Conservation (phyloP, 1,140 invertebrate species). For the Philaenus spumarius region DNA sequence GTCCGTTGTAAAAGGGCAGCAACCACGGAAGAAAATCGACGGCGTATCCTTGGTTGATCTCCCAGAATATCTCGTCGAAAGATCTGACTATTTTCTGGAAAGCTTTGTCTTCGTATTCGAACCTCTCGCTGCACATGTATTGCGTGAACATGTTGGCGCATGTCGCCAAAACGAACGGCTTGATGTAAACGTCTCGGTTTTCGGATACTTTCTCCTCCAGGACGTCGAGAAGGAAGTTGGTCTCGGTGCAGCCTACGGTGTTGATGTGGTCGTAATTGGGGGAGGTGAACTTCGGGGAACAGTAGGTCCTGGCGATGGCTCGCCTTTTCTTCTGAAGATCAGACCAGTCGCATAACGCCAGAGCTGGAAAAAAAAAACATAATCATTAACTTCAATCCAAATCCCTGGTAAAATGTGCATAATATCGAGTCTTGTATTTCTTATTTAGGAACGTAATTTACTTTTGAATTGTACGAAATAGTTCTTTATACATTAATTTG, state of each 20-base stretch:
- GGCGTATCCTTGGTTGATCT: constrained; percentile 81
- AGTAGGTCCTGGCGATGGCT: constrained; percentile 65
- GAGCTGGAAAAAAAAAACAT: constrained; percentile 56
- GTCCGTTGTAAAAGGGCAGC: constrained; percentile 58
- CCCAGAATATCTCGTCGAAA: constrained; percentile 83
- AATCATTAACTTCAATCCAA: too few species aligned
- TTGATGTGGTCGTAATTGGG: constrained; percentile 59
- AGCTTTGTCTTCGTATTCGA: constrained; percentile 54
- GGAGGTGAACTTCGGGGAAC: constrained; percentile 65
- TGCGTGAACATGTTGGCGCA: constrained; percentile 76
- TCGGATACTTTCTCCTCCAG: neutral
- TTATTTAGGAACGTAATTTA: too few species aligned
- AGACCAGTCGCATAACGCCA: constrained; percentile 81
- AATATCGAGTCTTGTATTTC: too few species aligned
- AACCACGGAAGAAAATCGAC: constrained; percentile 82
- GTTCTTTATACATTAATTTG: too few species aligned
- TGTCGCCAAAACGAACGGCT: constrained; percentile 56
- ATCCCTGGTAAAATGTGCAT: too few species aligned
- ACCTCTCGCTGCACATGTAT: constrained; percentile 74
- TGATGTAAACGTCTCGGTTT: constrained; percentile 40
- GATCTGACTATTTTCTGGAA: constrained; percentile 58
- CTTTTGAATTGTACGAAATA: too few species aligned
- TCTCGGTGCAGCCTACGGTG: constrained; percentile 25
- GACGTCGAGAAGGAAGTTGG: constrained; percentile 13
- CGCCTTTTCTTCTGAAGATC: constrained; percentile 67